These are phyloP conservation scores for Paratilapia polleni DNA, from an alignment of 2,113 vertebrate species.

Conservation along the genomic window DNA sequence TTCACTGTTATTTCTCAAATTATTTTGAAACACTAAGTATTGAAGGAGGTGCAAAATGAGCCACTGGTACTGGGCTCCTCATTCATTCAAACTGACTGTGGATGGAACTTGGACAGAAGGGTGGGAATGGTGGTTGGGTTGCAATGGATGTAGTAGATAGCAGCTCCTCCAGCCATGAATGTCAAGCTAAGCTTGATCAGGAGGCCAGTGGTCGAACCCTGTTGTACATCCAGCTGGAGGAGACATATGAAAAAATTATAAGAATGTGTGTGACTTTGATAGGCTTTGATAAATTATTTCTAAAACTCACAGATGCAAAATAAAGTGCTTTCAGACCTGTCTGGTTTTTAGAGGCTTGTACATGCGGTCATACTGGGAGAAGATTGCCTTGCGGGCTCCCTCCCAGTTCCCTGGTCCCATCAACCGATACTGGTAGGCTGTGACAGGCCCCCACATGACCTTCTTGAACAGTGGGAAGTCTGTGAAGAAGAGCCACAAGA, in stretches of 20 bases:
- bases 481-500: conserved; percentile 80
- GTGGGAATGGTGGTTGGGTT: conserved; percentile 40
- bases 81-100: conserved; percentile 26
- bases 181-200: conserved; percentile 62
- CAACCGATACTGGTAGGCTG: conserved; percentile 82
- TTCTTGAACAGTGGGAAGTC: conserved; percentile 81
- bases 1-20: neutral
- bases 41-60: neutral
- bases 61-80: neutral
- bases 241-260: neutral
- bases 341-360: conserved; percentile 73
- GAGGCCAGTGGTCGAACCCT: neutral
- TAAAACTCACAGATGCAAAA: neutral
- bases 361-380: conserved; percentile 83
- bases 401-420: conserved; percentile 83
- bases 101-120: conserved; percentile 53
- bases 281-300: neutral
- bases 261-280: neutral
- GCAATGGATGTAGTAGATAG: conserved; percentile 57
- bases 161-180: conserved; percentile 38
- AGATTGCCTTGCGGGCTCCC: conserved; percentile 81
- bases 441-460: conserved; percentile 83
- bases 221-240: neutral
- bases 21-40: neutral
- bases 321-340: conserved; percentile 28